Conservation (phyloP, 1,140 invertebrate species). For the Holotrichia oblita region DNA sequence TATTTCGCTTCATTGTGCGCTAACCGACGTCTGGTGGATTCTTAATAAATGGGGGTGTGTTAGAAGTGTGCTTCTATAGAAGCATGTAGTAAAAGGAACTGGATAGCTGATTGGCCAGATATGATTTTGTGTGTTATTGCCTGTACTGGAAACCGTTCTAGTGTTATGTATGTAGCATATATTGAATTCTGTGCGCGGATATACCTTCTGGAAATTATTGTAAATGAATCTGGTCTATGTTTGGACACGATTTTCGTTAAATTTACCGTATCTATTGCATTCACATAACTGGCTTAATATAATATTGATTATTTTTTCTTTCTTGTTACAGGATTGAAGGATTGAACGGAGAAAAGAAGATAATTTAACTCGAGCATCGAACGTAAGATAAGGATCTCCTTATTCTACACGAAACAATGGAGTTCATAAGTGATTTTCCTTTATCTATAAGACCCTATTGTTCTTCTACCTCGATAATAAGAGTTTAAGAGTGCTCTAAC, state of each 20-base stretch:
- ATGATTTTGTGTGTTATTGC: background rate
- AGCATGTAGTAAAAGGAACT: background rate
- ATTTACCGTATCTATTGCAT: no score
- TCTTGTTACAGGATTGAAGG: background rate
- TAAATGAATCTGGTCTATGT: background rate
- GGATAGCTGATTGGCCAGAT: background rate
- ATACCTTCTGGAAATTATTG: background rate
- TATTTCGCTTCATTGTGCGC: background rate
- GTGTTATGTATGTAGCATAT: background rate
- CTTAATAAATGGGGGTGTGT: conserved; percentile 3
- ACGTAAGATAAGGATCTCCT: conserved; percentile 1
- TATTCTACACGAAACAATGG: background rate
- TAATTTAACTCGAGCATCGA: background rate
- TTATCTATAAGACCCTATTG: background rate
- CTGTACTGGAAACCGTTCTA: background rate
- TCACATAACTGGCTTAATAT: background rate
- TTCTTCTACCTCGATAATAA: conserved; percentile 4
- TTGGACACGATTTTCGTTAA: background rate
- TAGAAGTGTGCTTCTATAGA: no score
- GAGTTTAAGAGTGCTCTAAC: background rate
- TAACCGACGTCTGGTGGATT: background rate
- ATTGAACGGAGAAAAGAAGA: background rate
- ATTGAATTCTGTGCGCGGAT: background rate
- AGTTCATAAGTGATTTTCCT: background rate
- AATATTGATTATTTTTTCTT: background rate